A percentile compares a stretch with the other conserved stretches of the same genome.
phyloP scores from a whole-genome alignment of 2,888 invertebrate genomes.

The Cataglyphis cursor region DNA sequence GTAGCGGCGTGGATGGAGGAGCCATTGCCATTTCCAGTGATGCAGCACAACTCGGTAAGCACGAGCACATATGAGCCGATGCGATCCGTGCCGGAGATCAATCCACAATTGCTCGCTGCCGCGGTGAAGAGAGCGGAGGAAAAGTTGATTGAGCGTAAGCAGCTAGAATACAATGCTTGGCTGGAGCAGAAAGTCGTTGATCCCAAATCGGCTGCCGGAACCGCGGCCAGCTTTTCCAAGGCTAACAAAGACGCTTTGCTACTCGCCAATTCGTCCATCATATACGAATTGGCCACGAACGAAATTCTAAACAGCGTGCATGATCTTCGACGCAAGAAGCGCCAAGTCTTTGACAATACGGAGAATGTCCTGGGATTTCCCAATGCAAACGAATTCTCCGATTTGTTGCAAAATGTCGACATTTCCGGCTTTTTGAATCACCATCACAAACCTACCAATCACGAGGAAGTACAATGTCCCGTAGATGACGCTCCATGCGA shows the following conservation, averaged over 20 bases:
- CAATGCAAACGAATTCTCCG: slow-evolving; percentile 90
- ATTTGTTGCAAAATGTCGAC: slow-evolving; percentile 93
- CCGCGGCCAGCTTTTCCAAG: slow-evolving; percentile 96
- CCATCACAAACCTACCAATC: slow-evolving; percentile 88
- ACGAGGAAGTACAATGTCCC: slow-evolving; percentile 91
- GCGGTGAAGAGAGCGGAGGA: slow-evolving; percentile 94
- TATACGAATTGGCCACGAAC: slow-evolving; percentile 95
- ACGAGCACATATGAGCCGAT: slow-evolving; percentile 46
- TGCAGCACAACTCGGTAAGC: slow-evolving; percentile 75
- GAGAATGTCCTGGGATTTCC: slow-evolving; percentile 88
- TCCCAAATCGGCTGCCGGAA: slow-evolving; percentile 94
- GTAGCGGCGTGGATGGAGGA: slow-evolving; percentile 91
- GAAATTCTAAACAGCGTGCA: slow-evolving; percentile 91
- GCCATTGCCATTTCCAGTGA: slow-evolving; percentile 68
- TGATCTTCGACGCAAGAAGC: slow-evolving; percentile 88
- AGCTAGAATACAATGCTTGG: slow-evolving; percentile 94
- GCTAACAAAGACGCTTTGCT: slow-evolving; percentile 94
- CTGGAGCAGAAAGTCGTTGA: slow-evolving; percentile 89
- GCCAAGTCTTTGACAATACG: slow-evolving; percentile 91
- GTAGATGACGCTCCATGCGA: slow-evolving; percentile 92
- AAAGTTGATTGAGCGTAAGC: slow-evolving; percentile 92
- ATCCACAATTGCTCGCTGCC: slow-evolving; percentile 91
- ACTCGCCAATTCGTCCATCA: slow-evolving; percentile 94
- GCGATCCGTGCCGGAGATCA: slow-evolving; percentile 89
- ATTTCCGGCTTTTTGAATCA: slow-evolving; percentile 90